Evolutionary conservation across 2,113 vertebrate species (phyloP).

Genomic region (Psilopsiagon aurifrons): DNA sequence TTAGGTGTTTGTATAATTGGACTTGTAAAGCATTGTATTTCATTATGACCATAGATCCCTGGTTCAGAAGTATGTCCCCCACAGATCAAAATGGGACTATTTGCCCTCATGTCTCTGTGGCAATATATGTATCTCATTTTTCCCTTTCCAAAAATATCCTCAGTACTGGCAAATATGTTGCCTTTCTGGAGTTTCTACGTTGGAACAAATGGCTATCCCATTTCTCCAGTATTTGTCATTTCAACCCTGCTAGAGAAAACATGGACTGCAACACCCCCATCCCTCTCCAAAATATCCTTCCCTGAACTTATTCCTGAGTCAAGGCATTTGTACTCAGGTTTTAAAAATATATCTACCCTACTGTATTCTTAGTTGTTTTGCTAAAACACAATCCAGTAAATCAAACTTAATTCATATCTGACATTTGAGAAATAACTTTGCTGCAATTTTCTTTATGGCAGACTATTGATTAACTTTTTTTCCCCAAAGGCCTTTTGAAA

Average conservation of each 20-base stretch:
- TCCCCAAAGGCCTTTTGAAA: background rate
- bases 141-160: background rate
- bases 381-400: background rate
- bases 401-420: background rate
- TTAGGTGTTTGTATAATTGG: background rate
- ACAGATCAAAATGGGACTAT: background rate
- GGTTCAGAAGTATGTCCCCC: background rate
- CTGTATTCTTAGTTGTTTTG: background rate
- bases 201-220: background rate
- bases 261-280: background rate
- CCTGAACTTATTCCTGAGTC: background rate
- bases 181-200: background rate
- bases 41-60: background rate
- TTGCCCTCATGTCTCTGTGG: background rate
- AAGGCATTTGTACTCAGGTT: background rate
- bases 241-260: background rate
- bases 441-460: background rate
- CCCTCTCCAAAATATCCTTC: background rate
- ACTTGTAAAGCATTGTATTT: background rate
- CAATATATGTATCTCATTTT: background rate
- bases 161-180: background rate
- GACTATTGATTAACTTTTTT: background rate
- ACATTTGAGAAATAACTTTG: background rate
- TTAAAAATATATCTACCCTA: background rate
- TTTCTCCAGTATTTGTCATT: background rate